Evolutionary conservation across 2,888 invertebrate genomes (phyloP), one percentile per base, ranked within the genome.

Genomic region (Cetonia aurata): DNA sequence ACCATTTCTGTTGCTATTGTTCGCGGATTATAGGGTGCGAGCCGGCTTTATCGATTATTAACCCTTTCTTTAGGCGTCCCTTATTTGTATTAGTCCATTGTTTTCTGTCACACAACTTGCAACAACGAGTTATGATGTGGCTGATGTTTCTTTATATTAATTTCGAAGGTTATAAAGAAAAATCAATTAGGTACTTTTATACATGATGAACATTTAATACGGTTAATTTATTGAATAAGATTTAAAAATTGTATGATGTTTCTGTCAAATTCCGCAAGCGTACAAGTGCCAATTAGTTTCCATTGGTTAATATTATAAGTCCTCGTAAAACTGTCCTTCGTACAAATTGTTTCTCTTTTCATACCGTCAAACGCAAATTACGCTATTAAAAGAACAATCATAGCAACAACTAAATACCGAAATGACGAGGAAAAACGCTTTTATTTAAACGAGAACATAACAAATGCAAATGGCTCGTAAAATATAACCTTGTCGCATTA

Each of bases 1-100:
- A 59, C 42, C 59, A 59, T 42, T 59, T 59, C 25, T 42, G 44
- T 15, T 42, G 44, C 44, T 13, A 59, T 59, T 59, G 59, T 59
- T 44, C 17, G 59, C 10, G 42, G 42, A 42, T 59, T 44, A 44
- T 44, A 44, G 41, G 57, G 15, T 15, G 41, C 9, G 19, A 17
- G 57, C 42, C 42, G 8, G 42, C 41, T 15, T 17, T 17, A 57
- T 57, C 57, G 42, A 57, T 57, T 33, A 56, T 37, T 56, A 56
- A n/a, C 13, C 44, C 42, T 44, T 44, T 19, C 42, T 31, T 59
- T 59, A 3, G 44, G 17, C 42, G 10, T 42, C 59, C 44, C 17
- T 44, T 59, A 17, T 59, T 44, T 44, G 59, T 42, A 17, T 44
- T 10, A 59, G 15, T n/a, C 44, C 42, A 42, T 44, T 59, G 44